phyloP scores from a whole-genome alignment of 2,113 vertebrate genomes.

The human region DNA sequence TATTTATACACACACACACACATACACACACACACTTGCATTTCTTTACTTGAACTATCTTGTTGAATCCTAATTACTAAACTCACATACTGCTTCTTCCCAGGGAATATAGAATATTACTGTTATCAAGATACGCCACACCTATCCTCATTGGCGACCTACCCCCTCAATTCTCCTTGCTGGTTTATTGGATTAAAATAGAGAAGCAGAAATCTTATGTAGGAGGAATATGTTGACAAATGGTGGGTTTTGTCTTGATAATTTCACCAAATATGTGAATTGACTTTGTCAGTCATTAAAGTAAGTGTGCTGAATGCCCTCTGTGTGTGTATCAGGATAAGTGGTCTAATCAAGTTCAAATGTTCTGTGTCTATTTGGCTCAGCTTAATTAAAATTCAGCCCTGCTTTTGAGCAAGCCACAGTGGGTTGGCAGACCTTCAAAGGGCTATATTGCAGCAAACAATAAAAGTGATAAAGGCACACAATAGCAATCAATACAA shows the following conservation, averaged over 20 bases:
- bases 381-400: constrained; percentile 86
- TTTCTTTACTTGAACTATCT: neutral
- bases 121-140: constrained; percentile 5
- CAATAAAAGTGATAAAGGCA: constrained; percentile 83
- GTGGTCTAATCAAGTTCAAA: constrained; percentile 82
- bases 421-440: constrained; percentile 88
- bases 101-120: constrained; percentile 8
- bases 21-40: neutral
- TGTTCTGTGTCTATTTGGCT: constrained; percentile 84
- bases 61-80: constrained; percentile 31
- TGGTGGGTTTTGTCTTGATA: constrained; percentile 45
- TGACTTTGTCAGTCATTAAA: constrained; percentile 77
- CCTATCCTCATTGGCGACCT: neutral
- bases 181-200: neutral
- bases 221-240: constrained; percentile 54
- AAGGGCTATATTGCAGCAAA: constrained; percentile 82
- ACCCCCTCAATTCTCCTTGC: constrained; percentile 6
- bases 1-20: neutral
- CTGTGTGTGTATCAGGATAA: constrained; percentile 78
- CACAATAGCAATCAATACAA: constrained; percentile 78
- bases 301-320: constrained; percentile 78
- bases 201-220: neutral
- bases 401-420: constrained; percentile 82
- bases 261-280: constrained; percentile 74
- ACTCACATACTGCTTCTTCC: neutral